These are phyloP conservation scores for Pimpla rufipes DNA, from an alignment of 2,888 invertebrate species.

Conservation along the genomic window DNA sequence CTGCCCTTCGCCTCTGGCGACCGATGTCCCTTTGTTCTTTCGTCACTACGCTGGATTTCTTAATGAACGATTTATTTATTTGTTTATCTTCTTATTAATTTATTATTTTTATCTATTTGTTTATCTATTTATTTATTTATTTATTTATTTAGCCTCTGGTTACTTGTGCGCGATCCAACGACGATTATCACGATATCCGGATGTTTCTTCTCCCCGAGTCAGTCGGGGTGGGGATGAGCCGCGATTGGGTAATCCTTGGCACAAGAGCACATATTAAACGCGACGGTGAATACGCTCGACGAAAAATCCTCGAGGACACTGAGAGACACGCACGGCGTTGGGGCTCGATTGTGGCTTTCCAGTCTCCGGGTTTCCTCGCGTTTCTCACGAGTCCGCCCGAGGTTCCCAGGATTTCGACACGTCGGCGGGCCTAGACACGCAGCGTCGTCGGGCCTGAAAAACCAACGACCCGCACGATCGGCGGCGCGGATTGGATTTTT, in stretches of 20 bases:
- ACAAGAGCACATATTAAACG: slow-evolving; percentile 15
- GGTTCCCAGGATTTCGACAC: too few relatives aligned
- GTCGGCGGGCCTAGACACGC: too few relatives aligned
- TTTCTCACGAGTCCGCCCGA: too few relatives aligned
- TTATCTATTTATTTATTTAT: background rate
- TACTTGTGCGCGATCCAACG: background rate
- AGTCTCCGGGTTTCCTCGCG: background rate
- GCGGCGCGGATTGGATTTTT: slow-evolving; percentile 38
- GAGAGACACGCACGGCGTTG: slow-evolving; percentile 19
- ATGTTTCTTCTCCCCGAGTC: background rate
- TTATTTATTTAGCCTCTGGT: background rate
- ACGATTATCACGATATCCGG: background rate
- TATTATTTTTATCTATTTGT: background rate
- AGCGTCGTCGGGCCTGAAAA: background rate
- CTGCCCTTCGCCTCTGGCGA: background rate
- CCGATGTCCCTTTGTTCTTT: background rate
- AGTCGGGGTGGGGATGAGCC: background rate
- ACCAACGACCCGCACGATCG: background rate
- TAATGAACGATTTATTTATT: background rate
- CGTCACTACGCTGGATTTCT: background rate
- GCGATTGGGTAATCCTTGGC: slow-evolving; percentile 25
- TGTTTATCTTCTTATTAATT: background rate
- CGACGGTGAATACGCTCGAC: background rate
- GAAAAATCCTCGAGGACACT: slow-evolving; percentile 29
- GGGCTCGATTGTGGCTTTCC: background rate